Percentiles rank a stretch among this genome's conserved stretches.
These are phyloP conservation scores for Piscicola geometra DNA, from an alignment of 2,888 invertebrate genomes.

Conservation along the genomic window DNA sequence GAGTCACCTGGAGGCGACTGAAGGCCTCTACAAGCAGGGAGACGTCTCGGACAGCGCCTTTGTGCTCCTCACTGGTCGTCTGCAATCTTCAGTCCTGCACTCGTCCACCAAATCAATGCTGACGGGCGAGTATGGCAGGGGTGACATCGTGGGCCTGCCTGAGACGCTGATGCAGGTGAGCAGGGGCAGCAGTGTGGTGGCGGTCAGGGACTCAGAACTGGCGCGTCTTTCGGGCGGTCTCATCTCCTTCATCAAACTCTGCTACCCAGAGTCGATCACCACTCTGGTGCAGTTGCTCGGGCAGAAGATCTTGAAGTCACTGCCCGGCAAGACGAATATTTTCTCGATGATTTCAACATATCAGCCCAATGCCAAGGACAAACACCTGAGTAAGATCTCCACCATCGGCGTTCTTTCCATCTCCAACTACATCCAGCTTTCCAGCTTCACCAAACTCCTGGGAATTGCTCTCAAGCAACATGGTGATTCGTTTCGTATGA, in stretches of 20 bases:
- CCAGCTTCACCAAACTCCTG: conserved; percentile 14
- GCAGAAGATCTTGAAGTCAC: conserved; percentile 30
- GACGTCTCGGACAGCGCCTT: conserved; percentile 33
- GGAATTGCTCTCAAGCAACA: conserved; percentile 11
- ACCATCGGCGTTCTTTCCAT: conserved; percentile 31
- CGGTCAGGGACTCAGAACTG: conserved; percentile 34
- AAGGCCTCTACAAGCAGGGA: conserved; percentile 29
- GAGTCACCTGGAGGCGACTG: conserved; percentile 32
- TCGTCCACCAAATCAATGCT: conserved; percentile 22
- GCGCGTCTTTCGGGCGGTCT: conserved; percentile 30
- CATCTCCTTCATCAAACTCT: conserved; percentile 31
- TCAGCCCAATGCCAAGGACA: conserved; percentile 9
- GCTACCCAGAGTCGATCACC: conserved; percentile 33
- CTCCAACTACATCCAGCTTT: conserved; percentile 19
- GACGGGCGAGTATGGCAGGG: conserved; percentile 36
- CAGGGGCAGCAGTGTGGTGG: conserved; percentile 29
- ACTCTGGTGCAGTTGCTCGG: conserved; percentile 32
- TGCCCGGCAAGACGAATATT: conserved; percentile 29
- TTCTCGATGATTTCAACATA: conserved; percentile 32
- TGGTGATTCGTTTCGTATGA: too few relatives aligned
- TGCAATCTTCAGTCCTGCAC: conserved; percentile 22
- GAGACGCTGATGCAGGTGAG: conserved; percentile 30
- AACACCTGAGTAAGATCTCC: conserved; percentile 31
- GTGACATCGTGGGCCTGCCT: conserved; percentile 32
- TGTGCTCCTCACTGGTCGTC: conserved; percentile 31